Percentiles rank a stretch among this genome's conserved stretches.
These are phyloP conservation scores for Onthophagus taurus DNA, from an alignment of 1,140 invertebrate genomes.

Conservation along the genomic window DNA sequence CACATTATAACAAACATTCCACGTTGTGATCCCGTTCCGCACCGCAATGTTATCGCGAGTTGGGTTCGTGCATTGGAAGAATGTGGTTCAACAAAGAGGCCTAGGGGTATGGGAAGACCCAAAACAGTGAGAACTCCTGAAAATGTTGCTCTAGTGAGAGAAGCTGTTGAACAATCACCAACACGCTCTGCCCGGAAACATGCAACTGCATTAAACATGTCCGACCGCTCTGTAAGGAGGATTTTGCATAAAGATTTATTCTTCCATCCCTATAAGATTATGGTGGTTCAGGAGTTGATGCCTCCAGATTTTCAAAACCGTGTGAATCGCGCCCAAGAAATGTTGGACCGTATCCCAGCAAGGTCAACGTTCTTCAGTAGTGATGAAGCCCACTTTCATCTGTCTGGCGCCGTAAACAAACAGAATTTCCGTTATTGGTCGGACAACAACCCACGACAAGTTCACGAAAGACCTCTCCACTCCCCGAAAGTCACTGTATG, in stretches of 20 bases:
- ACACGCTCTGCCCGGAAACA: constrained; percentile 9
- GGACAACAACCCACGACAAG: constrained; percentile 8
- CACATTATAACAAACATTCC: too few species aligned
- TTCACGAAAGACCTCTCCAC: constrained; percentile 15
- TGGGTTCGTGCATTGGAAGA: constrained; percentile 12
- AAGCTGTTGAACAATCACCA: constrained; percentile 3
- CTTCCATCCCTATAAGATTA: constrained; percentile 3
- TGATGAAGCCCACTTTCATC: constrained; percentile 16
- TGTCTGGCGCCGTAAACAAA: constrained; percentile 12
- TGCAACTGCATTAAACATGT: constrained; percentile 4
- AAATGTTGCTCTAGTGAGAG: constrained; percentile 10
- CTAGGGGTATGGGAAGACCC: constrained; percentile 2
- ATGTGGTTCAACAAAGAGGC: constrained; percentile 7
- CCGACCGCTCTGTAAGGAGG: constrained; percentile 1
- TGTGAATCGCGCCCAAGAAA: too few species aligned
- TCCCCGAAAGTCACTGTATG: constrained; percentile 17
- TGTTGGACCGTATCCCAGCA: too few species aligned
- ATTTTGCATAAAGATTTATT: constrained; percentile 12
- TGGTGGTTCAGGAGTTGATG: too few species aligned
- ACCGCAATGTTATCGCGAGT: neutral
- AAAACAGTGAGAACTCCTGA: constrained; percentile 10
- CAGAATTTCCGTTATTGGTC: constrained; percentile 14
- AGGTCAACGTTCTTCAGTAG: too few species aligned
- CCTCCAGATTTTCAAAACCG: too few species aligned
- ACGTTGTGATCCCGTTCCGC: constrained; percentile 1